Evolutionary conservation across 2,113 vertebrate species (phyloP).

Genomic region (Eubucco bourcierii): DNA sequence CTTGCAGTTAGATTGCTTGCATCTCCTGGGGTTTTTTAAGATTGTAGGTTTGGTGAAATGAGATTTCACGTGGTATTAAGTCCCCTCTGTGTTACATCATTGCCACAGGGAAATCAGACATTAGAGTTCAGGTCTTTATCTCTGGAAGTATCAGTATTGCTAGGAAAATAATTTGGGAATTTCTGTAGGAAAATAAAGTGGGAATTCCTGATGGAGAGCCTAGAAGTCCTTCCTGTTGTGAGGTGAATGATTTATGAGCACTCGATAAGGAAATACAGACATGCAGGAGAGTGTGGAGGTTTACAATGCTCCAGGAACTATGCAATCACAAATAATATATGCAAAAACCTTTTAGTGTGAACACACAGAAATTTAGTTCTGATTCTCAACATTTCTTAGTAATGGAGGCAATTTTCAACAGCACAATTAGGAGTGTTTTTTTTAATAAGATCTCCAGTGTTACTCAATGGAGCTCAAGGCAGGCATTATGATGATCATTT

Average conservation of each 20-base stretch:
- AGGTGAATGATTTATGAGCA: neutral
- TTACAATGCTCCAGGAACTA: neutral
- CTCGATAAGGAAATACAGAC: neutral
- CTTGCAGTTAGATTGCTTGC: neutral
- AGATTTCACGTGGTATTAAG: neutral
- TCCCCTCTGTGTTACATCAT: neutral
- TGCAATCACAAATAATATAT: neutral
- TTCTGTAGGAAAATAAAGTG: neutral
- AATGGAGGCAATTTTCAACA: neutral
- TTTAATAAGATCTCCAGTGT: neutral
- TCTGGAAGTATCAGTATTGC: neutral
- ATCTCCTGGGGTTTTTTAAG: neutral
- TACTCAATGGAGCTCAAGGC: neutral
- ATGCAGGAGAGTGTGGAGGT: neutral
- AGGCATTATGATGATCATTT: neutral
- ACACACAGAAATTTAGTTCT: neutral
- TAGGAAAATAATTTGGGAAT: neutral
- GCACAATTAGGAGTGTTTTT: neutral
- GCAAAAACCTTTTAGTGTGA: neutral
- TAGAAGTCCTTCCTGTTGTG: neutral
- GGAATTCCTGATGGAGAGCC: neutral
- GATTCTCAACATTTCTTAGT: neutral
- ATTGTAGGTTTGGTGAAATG: neutral
- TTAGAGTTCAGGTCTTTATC: neutral
- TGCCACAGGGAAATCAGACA: neutral